phyloP scores from a whole-genome alignment of 2,888 invertebrate species.

The Epinotia brunnichana region DNA sequence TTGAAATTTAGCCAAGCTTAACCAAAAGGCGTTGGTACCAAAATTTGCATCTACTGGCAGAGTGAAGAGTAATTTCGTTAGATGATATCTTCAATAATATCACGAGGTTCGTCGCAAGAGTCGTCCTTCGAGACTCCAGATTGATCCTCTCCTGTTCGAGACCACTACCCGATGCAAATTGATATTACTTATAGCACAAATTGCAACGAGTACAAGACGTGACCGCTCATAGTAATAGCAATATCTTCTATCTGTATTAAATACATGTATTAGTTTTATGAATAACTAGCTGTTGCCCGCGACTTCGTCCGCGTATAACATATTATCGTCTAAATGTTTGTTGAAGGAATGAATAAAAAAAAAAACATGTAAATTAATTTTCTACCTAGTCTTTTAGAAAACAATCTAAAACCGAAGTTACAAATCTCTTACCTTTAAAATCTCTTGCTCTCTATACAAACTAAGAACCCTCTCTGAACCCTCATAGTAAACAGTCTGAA shows the following conservation, averaged over 20 bases:
- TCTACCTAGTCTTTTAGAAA: too few species aligned
- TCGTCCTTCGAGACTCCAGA: slow-evolving; percentile 31
- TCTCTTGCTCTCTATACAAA: too few species aligned
- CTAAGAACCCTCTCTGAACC: too few species aligned
- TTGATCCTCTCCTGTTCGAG: slow-evolving; percentile 24
- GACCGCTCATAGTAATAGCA: slow-evolving; percentile 11
- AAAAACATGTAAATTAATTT: too few species aligned
- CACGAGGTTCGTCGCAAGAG: slow-evolving; percentile 14
- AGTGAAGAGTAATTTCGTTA: slow-evolving; percentile 27
- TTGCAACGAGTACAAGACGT: slow-evolving; percentile 7
- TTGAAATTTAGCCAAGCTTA: slow-evolving; percentile 9
- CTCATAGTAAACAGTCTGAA: too few species aligned
- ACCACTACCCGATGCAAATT: slow-evolving; percentile 35
- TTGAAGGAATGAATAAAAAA: too few species aligned
- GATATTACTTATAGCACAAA: slow-evolving; percentile 24
- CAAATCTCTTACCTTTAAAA: too few species aligned
- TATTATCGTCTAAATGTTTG: too few species aligned
- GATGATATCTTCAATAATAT: slow-evolving; percentile 24
- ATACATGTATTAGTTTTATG: too few species aligned
- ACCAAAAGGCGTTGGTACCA: not conserved
- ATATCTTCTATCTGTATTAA: not conserved
- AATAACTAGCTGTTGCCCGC: too few species aligned
- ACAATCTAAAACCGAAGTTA: too few species aligned
- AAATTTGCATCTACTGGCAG: slow-evolving; percentile 27
- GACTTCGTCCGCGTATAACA: too few species aligned